Evolutionary conservation across 2,113 vertebrate species (phyloP), one percentile per base, ranked within the genome.

Genomic region (Callipepla californica): DNA sequence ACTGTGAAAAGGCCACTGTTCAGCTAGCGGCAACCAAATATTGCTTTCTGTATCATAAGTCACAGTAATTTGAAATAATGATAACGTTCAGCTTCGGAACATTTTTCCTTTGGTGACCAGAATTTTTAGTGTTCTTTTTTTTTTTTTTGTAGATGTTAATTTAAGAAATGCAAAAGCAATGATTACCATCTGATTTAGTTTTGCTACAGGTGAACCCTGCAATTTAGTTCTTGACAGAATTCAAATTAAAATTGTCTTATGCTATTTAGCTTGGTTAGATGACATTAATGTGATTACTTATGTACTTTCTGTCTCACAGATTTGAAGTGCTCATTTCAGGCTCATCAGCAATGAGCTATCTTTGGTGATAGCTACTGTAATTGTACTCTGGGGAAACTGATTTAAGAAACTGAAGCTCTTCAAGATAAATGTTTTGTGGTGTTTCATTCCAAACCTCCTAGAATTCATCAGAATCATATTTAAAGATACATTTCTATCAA

Each of bases 291-390:
- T 92, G 80, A 89, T 92, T 95, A 82, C 86, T 79, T 76, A 63
- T 91, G 68, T 30, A 85, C 62, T 53, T 96, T 95, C 94, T 96
- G 70, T 89, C 87, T 94, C 63, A 34, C 32, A 55, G 68, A 61
- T 72, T 90, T 87, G 69, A 92, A 92, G 55, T 75, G 70, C 40
- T 93, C 89, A 95, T 91, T 82, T 87, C 76, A 94, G 36, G 62
- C 59, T 96, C 81, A 86, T 95, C 92, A 96, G 75, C 68, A 55
- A 50, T 42, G 58, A 96, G 51, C 79, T 96, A 89, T 96, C 81
- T 95, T 94, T 93, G 82, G 87, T 93, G 90, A 93, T 89, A 96
- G 87, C 48, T 94, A 90, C 90, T 85, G 85, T 91, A 96, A 93
- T 81, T 20, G 55, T 51, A 36, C 90, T 76, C 78, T 48, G 55